Base-by-base conservation (phyloP, 2,797 vertebrate genomes). In the Morelia viridis region DNA sequence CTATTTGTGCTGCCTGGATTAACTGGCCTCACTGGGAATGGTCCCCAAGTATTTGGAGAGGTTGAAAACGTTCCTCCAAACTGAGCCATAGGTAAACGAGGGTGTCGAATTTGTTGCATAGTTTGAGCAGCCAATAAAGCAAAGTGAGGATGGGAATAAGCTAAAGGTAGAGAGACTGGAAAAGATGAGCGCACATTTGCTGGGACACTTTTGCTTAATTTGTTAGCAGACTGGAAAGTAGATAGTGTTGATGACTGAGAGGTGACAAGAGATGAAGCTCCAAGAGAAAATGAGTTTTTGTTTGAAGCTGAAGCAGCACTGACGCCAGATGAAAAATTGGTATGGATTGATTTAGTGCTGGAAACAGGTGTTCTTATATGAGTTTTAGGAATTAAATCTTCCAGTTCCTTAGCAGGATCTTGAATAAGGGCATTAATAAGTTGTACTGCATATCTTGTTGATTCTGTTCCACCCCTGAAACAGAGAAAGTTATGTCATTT, bases 371-470 rank as follows among this genome's bases (percentile, higher is more conserved):
- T 98, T 97, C 99, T 98, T 97, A 99, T 99, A 92, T 99, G 99
- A 97, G 99, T 99, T 96, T 99, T 98, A 92, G 99, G 99, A 97
- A 99, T 99, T 96, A 99, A 98, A 95, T 99, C 99, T 97, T 99
- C 99, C 88, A 99, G 98, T 98, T 99, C 99, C 97, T 99, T 99
- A 97, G 99, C 99, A 90, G 99, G 99, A 97, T 99, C 99, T 97
- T 99, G 99, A 97, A 99, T 99, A 94, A 99, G 98, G 94, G 99
- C 99, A 94, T 99, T 99, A 96, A 99, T 99, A 96, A 99, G 98
- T 64, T 99, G 99, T 95, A 99, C 99, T 57, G 99, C 99, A 0
- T 99, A 99, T 95, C 99, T 98, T 1, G 99, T 99, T 57, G 99
- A 99, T 96, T 99, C 99, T 0, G 99, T 99, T 93, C 99, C 99